Evolutionary conservation across 2,888 invertebrate genomes (phyloP), one percentile per base, ranked within the genome.

Genomic region (Hemicrepidius hirtus): DNA sequence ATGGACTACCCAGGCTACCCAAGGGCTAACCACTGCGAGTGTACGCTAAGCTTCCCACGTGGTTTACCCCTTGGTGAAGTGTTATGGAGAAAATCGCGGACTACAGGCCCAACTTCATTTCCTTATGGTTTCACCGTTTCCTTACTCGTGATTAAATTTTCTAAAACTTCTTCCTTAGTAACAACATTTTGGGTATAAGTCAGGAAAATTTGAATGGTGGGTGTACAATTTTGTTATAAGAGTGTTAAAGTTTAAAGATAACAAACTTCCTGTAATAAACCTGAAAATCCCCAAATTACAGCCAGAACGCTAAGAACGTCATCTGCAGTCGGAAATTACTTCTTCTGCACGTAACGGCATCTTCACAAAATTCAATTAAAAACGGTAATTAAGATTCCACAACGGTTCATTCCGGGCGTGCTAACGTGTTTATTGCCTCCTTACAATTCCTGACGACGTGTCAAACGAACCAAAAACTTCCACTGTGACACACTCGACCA

Each of bases 351-450:
- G 65, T 75, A 76, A 74, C 74, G 57, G 63, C 72, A 64, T 76
- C 68, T 73, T 66, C 55, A 64, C 72, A 40, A 68, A 68, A 73
- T 76, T 76, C 75, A 75, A 76, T 76, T 76, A 75, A 76, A 73
- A 75, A 71, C 68, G 53, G 68, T 68, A 70, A 75, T 76, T 76
- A 76, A 63, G 66, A 76, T 75, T 76, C 75, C 65, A 49, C 28
- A 53, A 62, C 44, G 67, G 70, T 70, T 65, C 70, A 63, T 60
- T 57, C 50, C 50, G 66, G 13, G 64, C 75, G 66, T 73, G 71
- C 65, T 73, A 69, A 72, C 65, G 67, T 69, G 69, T 72, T 71
- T 69, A 67, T 70, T 59, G 69, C 72, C 67, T 69, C 50, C 50
- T 63, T 69, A 67, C 63, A 68, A 76, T 76, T 76, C 72, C 59